Conservation (phyloP, 2,888 invertebrate species). For the Brenthis daphne region DNA sequence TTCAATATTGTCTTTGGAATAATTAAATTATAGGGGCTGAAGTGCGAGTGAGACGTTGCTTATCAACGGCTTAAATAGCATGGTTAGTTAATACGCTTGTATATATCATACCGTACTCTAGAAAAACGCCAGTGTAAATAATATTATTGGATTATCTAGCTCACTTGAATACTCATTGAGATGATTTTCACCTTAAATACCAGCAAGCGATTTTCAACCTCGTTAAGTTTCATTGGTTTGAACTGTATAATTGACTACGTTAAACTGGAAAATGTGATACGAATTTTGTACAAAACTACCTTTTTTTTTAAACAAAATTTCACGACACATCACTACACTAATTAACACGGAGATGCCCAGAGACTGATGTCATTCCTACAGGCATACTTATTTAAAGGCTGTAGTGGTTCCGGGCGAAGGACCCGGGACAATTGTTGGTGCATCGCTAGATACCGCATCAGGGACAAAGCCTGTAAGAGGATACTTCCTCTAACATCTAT, state of each 20-base stretch:
- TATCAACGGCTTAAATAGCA: slow-evolving; percentile 7
- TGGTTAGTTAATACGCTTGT: slow-evolving; percentile 22
- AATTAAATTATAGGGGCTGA: slow-evolving; percentile 27
- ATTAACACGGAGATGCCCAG: slow-evolving; percentile 38
- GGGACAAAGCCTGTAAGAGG: slow-evolving; percentile 75
- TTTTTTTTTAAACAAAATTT: slow-evolving; percentile 2
- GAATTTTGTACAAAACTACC: background rate
- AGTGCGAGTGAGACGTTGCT: slow-evolving; percentile 19
- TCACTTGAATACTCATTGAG: slow-evolving; percentile 19
- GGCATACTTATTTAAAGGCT: slow-evolving; percentile 70
- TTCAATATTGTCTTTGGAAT: slow-evolving; percentile 12
- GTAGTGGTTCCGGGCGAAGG: slow-evolving; percentile 67
- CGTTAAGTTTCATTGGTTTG: slow-evolving; percentile 1
- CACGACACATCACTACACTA: slow-evolving; percentile 44
- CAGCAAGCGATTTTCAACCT: slow-evolving; percentile 1
- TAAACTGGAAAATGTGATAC: background rate
- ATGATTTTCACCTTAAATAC: slow-evolving; percentile 1
- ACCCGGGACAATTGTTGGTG: slow-evolving; percentile 67
- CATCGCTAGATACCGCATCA: slow-evolving; percentile 59
- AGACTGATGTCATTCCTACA: slow-evolving; percentile 61
- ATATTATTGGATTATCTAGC: slow-evolving; percentile 25
- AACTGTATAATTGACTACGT: background rate
- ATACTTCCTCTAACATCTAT: slow-evolving; percentile 76
- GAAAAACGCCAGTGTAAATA: slow-evolving; percentile 13
- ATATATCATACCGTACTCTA: slow-evolving; percentile 13